Percentiles rank a stretch among this genome's conserved stretches.
These are phyloP conservation scores for Megalops cyprinoides DNA, from an alignment of 2,797 vertebrate genomes.

Conservation along the genomic window DNA sequence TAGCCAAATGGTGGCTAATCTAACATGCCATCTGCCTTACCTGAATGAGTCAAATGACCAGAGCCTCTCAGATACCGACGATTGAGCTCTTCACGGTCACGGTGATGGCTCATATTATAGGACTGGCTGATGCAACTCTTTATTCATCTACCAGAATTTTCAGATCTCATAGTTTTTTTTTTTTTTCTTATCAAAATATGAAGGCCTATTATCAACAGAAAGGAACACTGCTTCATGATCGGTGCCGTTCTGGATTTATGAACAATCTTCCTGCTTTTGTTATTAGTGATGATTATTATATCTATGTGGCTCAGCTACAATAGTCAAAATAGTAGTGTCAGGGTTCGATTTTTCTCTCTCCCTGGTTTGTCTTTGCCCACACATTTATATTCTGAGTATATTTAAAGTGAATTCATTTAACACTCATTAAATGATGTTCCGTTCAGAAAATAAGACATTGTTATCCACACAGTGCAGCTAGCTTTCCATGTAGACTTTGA, in stretches of 20 bases:
- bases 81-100: conserved; percentile 10
- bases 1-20: conserved; percentile 21
- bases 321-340: too few relatives aligned
- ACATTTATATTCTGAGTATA: background rate
- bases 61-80: conserved; percentile 15
- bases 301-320: too few relatives aligned
- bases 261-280: background rate
- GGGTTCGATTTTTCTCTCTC: background rate
- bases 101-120: background rate
- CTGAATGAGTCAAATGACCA: background rate
- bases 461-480: too few relatives aligned
- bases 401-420: background rate
- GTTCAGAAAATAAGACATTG: too few relatives aligned
- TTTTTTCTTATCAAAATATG: background rate
- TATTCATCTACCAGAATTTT: background rate
- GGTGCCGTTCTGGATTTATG: background rate
- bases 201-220: background rate
- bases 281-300: too few relatives aligned
- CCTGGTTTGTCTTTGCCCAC: background rate
- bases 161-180: background rate
- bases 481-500: too few relatives aligned
- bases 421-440: background rate
- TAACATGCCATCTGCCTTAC: conserved; percentile 24
- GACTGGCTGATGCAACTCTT: background rate
- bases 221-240: too few relatives aligned